Evolutionary conservation across 2,888 invertebrate genomes (phyloP), one percentile per base, ranked within the genome.

Genomic region (Plutella xylostella): DNA sequence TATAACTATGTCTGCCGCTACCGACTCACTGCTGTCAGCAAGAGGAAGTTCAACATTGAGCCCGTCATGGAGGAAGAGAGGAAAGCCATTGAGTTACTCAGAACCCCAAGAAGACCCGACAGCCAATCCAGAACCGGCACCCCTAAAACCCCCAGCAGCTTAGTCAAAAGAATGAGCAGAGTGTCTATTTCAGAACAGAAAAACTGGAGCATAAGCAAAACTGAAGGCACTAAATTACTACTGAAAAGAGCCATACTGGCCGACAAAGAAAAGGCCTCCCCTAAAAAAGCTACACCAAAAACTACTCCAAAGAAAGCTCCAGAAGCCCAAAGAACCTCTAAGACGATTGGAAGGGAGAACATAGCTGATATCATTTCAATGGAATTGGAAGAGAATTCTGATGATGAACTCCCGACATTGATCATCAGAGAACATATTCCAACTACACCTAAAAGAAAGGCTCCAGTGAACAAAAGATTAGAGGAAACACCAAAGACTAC

Each of bases 161-260:
- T 83, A 51, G 60, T 76, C 0, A 75, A 72, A 60, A 57, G 68
- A 59, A 72, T 84, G 72, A 69, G 70, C 35, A 58, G 68, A 51
- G 65, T 78, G 2, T 80, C 75, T 4, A 57, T 77, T 22, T 65
- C 73, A 2, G 80, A 77, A 47, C 55, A 61, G 40, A 77, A 72
- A 42, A 76, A 72, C 49, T 85, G 84, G 84, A 80, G 78, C 56
- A 54, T 85, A 1, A 72, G 61, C 20, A 83, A 82, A 56, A 72
- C 69, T 55, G 78, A 84, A 58, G 77, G 77, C 5, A 83, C 82
- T 1, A 85, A 84, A 57, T 39, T 85, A 1, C 54, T 82, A 0
- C 60, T 85, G 0, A 84, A 82, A 66, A 69, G 83, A 57, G 84
- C 83, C 19, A 83, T 85, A 40, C 52, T 83, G 43, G 63, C 77